Evolutionary conservation across 2,888 invertebrate species (phyloP), one percentile per base, ranked within the genome.

Genomic region (Campaea margaritaria): DNA sequence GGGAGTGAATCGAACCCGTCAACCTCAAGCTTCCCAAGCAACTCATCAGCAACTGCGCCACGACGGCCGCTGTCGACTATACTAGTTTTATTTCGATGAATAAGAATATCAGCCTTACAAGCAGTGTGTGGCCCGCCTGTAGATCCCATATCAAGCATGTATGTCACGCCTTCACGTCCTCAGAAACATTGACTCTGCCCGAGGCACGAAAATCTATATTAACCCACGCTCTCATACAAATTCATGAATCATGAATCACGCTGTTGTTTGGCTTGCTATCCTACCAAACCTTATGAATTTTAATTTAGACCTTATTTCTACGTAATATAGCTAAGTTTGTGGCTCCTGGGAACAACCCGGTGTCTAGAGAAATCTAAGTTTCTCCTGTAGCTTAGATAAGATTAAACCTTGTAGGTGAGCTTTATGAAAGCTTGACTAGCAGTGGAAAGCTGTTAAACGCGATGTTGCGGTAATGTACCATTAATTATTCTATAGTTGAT

Each of bases 101-200:
- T 21, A 21, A 3, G 5, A 3, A 21, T 5, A 21, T 21, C 21
- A 3, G 21, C 3, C 21, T 21, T 3, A 2, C 5, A 5, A 21
- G 5, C 31, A 31, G 7, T 31, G 31, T 31, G 31, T 31, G 31
- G 31, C 21, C 3, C 21, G 21, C 21, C 5, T 15, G 56, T 56
- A 56, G 48, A 44, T 44, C 56, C 44, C 15, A 44, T 55, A 43
- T 38, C 21, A 13, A 21, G 56, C 28, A 56, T 44, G 36, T 36
- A 8, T 27, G 56, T 56, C 55, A 48, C 55, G 48, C 11, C 12
- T 28, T 34, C 43, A 49, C 56, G 55, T 44, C 38, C 27, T 8
- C n/a, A 41, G 12, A 34, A 39, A 56, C 44, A 56, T 49, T 38
- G 46, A 47, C 43, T 39, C 46, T 41, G 13, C 10, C 41, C 12